Conservation (phyloP, 2,797 vertebrate species). For the Tapirus indicus region DNA sequence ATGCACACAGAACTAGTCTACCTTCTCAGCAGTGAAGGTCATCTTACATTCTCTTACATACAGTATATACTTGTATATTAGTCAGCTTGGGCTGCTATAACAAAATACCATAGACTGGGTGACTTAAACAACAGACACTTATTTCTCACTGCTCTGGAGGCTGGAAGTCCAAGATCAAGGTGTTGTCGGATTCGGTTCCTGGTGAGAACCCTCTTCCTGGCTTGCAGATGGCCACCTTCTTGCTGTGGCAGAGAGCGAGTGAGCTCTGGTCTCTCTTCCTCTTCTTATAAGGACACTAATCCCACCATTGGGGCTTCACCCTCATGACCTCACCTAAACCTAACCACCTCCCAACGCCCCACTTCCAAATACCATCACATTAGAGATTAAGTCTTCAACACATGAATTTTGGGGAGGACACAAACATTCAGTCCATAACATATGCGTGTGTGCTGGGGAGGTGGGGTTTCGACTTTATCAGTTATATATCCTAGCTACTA, state of each 20-base stretch:
- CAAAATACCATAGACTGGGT: too few species aligned
- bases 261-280: background rate
- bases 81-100: too few species aligned
- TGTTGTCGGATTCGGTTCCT: too few species aligned
- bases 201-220: background rate
- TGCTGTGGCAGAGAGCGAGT: rapidly evolving
- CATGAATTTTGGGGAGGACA: background rate
- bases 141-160: background rate
- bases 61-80: background rate
- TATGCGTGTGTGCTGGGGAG: rapidly evolving
- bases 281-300: background rate
- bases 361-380: background rate
- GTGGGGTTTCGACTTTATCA: background rate
- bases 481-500: background rate
- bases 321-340: background rate
- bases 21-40: background rate
- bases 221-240: background rate
- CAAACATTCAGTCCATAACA: background rate
- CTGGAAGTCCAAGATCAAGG: background rate
- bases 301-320: background rate
- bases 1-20: constrained; percentile 1
- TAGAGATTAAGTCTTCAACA: background rate
- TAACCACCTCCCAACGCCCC: background rate
- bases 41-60: background rate
- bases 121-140: background rate